Evolutionary conservation across 2,113 vertebrate species (phyloP).

Genomic region (Tor tambroides): DNA sequence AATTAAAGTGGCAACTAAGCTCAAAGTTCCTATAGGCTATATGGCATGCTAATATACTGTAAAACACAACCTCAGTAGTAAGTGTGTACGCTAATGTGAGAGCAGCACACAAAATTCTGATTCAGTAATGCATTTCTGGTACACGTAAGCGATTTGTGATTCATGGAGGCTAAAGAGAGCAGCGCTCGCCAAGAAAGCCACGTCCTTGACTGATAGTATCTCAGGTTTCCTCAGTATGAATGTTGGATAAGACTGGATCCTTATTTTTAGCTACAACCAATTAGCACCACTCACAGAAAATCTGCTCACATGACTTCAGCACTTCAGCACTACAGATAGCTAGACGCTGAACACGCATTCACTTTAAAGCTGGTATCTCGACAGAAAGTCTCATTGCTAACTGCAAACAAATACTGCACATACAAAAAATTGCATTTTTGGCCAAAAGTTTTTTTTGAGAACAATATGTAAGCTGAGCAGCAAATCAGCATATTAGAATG

Average conservation of each 20-base stretch:
- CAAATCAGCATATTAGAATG: too few relatives aligned
- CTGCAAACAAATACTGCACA: background rate
- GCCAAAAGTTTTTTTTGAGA: too few relatives aligned
- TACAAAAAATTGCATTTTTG: background rate
- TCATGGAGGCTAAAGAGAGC: slow-evolving; percentile 20
- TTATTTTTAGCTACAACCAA: slow-evolving; percentile 57
- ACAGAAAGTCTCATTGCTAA: background rate
- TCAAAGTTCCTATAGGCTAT: background rate
- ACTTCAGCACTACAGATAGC: background rate
- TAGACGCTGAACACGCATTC: background rate
- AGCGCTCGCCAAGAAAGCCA: slow-evolving; percentile 34
- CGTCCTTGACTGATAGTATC: slow-evolving; percentile 43
- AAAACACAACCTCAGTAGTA: background rate
- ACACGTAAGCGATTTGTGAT: slow-evolving; percentile 9
- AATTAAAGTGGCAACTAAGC: background rate
- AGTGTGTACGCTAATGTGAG: background rate
- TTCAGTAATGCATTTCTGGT: background rate
- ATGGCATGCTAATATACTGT: background rate
- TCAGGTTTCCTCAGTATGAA: slow-evolving; percentile 50
- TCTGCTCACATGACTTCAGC: slow-evolving; percentile 48
- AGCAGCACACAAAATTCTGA: background rate
- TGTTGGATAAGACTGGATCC: slow-evolving; percentile 32
- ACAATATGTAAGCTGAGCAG: too few relatives aligned
- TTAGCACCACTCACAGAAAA: slow-evolving; percentile 50
- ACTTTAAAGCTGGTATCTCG: background rate